Evolutionary conservation across 2,888 invertebrate genomes (phyloP), one percentile per base, ranked within the genome.

Genomic region (Rhodophaea formosa): DNA sequence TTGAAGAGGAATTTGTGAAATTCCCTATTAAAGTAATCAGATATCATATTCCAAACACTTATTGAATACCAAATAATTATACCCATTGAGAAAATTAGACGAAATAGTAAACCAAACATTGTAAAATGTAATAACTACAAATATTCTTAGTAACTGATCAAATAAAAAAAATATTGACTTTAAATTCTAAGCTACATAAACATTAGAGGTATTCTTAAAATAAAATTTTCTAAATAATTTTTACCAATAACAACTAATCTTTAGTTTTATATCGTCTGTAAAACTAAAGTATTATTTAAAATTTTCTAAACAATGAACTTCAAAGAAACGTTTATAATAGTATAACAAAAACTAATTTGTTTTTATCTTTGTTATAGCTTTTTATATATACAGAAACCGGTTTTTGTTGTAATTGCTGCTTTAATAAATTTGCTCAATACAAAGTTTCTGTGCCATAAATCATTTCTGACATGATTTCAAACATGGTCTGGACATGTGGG

Each of bases 11-110:
- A 91, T 65, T 88, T 93, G 62, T 93, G 92, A 74, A 96, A 96
- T 81, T 95, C 94, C 44, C 92, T 92, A 64, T 93, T 93, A 75
- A 96, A 96, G 80, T 96, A 95, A 63, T 93, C 93, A 64, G 95
- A 94, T 69, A 96, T 95, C 86, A 95, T 88, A 66, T 92, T 93
- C 93, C 95, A 94, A 56, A 96, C 92, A 64, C 93, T 93, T 32
- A 93, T 72, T 56, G 94, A 94, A 80, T 96, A 96, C 94, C 95
- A 95, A 58, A 93, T 84, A 67, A 96, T 89, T n/a, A 96, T 88
- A 42, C 93, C 91, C 6, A 96, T 66, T 1, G 96, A 92, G 67
- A 95, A 90, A 59, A 94, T 77, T 12, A 94, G 91, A 63, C 95
- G 93, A 67, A 95, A 89, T 44, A 94, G 72, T 43, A 94, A 74